Conservation (phyloP, 92 coral and sea anemone genomes). For the Plumapathes pennacea region DNA sequence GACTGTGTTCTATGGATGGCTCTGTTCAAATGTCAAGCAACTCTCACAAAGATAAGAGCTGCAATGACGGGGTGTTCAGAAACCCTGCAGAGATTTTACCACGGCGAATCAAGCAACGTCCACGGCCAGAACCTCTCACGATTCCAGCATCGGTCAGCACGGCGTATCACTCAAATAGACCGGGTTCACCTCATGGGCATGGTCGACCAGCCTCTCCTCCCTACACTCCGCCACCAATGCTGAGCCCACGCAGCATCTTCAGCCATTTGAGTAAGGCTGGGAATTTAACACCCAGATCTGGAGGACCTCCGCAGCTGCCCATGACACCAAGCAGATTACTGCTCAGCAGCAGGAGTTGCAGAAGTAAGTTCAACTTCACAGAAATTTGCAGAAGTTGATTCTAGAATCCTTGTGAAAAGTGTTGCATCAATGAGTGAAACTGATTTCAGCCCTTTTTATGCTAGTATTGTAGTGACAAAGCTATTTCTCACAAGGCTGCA, state of each 20-base stretch:
- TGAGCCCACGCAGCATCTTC: slow-evolving; percentile 92
- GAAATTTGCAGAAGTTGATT: no score
- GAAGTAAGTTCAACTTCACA: slow-evolving; percentile 74
- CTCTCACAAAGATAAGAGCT: slow-evolving; percentile 34
- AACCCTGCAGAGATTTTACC: slow-evolving; percentile 82
- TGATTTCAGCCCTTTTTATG: no score
- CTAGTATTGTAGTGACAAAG: no score
- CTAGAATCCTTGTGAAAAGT: no score
- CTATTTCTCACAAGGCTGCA: no score
- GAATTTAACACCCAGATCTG: slow-evolving; percentile 79
- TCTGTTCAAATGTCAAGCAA: no score
- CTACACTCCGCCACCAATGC: slow-evolving; percentile 98
- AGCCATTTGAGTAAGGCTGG: slow-evolving; percentile 77
- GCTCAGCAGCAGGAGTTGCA: slow-evolving; percentile 86
- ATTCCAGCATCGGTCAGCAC: slow-evolving; percentile 83
- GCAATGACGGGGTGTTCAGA: slow-evolving; percentile 67
- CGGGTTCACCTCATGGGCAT: slow-evolving; percentile 63
- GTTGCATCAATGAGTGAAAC: no score
- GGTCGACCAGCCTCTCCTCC: slow-evolving; percentile 89
- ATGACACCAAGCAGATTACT: slow-evolving; percentile 94
- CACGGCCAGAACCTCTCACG: slow-evolving; percentile 87
- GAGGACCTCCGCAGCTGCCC: slow-evolving; percentile 68
- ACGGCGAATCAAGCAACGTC: slow-evolving; percentile 82
- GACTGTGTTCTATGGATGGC: slow-evolving; percentile 17
- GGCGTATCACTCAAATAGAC: slow-evolving; percentile 43